Conservation (phyloP, 1,140 invertebrate species). For the Forficula auricularia region DNA sequence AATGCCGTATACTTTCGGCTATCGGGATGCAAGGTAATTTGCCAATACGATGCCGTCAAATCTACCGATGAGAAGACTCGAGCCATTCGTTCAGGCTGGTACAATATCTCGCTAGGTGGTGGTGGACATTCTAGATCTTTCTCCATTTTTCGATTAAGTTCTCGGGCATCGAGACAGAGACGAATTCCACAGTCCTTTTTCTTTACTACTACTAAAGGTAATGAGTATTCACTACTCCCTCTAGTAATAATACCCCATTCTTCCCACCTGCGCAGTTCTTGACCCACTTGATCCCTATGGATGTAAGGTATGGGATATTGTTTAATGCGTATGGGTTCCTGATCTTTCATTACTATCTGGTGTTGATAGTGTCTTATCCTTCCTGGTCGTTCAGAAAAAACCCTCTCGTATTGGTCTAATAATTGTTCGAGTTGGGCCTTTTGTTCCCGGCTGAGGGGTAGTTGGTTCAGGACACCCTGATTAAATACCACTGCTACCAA, state of each 20-base stretch:
- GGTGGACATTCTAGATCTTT: neutral
- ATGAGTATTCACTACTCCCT: neutral
- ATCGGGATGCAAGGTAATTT: neutral
- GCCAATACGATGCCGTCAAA: neutral
- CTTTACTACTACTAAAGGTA: neutral
- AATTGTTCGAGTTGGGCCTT: no score
- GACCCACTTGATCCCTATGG: no score
- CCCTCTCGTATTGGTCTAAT: no score
- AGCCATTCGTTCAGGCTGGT: no score
- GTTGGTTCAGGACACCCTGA: no score
- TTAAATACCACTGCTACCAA: no score
- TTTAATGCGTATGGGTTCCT: no score
- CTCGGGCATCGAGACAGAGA: neutral
- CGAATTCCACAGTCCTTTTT: neutral
- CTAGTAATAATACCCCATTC: neutral
- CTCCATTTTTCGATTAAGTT: neutral
- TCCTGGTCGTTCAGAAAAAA: no score
- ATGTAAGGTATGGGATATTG: no score
- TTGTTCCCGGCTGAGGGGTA: no score
- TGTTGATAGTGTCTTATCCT: no score
- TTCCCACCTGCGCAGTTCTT: neutral
- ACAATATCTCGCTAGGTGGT: neutral
- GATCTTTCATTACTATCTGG: no score
- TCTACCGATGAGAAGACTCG: neutral
- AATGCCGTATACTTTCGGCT: slow-evolving; percentile 1